Evolutionary conservation across 2,888 invertebrate species (phyloP), one percentile per base, ranked within the genome.

Genomic region (Euplexia lucipara): DNA sequence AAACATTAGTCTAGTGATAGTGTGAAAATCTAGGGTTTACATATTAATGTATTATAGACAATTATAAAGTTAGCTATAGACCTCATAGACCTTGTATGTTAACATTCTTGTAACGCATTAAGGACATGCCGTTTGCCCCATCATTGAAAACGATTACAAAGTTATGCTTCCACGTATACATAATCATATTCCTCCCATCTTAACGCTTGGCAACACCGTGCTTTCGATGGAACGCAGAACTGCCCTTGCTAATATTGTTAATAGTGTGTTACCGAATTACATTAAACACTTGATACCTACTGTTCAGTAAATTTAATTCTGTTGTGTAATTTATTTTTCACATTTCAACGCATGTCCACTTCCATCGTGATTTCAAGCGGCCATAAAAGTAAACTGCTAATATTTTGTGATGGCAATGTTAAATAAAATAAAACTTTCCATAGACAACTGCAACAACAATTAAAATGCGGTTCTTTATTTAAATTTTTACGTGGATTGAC

Each of bases 1-100:
- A 91, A 92, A 91, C 91, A 86, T 86, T 92, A 93, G 91, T 87
- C 80, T 92, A 93, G 92, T 74, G 75, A 86, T 92, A 92, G 92
- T 89, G 89, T 91, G 89, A 89, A 89, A 88, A 90, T 79, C 86
- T 93, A 92, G 92, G 87, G 86, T 87, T 89, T 91, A 90, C 82
- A 76, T 85, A 85, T 85, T 87, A 83, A 87, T 94, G 93, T 94
- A 93, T 87, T 75, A 92, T 93, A 92, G 91, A 89, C 85, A 86
- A 89, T 87, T 87, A 87, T 90, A 83, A 79, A 81, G 81, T 84
- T 90, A 92, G 88, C 75, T 81, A 88, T 91, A 90, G 88, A 88
- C 85, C 86, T 88, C 85, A 88, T 91, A 89, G 84, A 78, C 70
- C 71, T 83, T 87, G 86, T 90, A 90, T 88, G 87, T 88, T 86